These are phyloP conservation scores for Neocrepidodera transversa DNA, from an alignment of 2,888 invertebrate genomes.

Conservation along the genomic window DNA sequence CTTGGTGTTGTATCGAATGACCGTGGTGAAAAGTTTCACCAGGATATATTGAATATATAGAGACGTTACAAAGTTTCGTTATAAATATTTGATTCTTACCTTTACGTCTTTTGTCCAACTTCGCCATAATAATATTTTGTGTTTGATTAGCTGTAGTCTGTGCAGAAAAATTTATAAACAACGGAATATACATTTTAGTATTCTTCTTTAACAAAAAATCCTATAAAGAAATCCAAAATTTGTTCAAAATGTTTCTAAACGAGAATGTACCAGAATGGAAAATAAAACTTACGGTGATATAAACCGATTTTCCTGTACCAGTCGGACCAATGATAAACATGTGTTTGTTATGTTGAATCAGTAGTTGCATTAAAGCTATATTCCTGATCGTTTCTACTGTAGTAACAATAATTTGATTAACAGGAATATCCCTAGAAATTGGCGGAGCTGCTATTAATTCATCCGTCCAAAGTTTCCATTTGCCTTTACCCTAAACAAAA, in stretches of 20 bases:
- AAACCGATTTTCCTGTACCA: slow-evolving; percentile 94
- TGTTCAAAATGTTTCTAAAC: too few species aligned
- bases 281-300: slow-evolving; percentile 70
- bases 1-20: too few species aligned
- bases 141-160: slow-evolving; percentile 93
- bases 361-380: slow-evolving; percentile 76
- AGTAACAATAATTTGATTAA: slow-evolving; percentile 94
- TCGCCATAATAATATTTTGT: slow-evolving; percentile 94
- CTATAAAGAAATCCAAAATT: slow-evolving; percentile 54
- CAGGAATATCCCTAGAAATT: slow-evolving; percentile 87
- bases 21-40: too few species aligned
- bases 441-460: slow-evolving; percentile 77
- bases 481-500: slow-evolving; percentile 76
- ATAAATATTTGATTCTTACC: slow-evolving; percentile 59
- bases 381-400: slow-evolving; percentile 91
- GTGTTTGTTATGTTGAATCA: slow-evolving; percentile 83
- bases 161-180: slow-evolving; percentile 91
- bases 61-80: too few species aligned
- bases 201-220: slow-evolving; percentile 82
- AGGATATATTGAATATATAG: too few species aligned
- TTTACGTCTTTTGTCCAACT: slow-evolving; percentile 90
- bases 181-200: slow-evolving; percentile 78
- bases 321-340: slow-evolving; percentile 92
- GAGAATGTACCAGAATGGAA: neutral
- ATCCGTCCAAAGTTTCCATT: slow-evolving; percentile 93